phyloP scores from a whole-genome alignment of 1,140 invertebrate species.

The Halesus radiatus region DNA sequence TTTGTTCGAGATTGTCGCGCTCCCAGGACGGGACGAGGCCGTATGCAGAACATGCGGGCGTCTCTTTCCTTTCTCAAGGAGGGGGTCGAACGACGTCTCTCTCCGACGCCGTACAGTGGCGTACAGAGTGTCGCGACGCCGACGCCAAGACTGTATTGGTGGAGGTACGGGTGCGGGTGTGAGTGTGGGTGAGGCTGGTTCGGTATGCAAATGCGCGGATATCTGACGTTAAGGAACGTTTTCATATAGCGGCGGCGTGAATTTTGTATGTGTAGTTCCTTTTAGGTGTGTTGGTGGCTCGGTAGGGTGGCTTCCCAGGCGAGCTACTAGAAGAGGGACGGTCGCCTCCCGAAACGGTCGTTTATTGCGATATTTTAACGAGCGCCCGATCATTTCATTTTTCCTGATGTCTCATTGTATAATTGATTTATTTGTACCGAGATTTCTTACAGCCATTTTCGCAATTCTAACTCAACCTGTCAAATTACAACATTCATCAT shows the following conservation, averaged over 20 bases:
- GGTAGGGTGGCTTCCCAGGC: constrained; percentile 40
- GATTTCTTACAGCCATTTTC: background rate
- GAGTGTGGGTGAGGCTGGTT: constrained; percentile 37
- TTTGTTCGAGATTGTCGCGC: constrained; percentile 55
- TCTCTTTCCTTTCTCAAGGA: constrained; percentile 41
- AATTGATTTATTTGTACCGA: background rate
- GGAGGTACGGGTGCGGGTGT: too few species aligned
- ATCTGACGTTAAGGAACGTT: constrained; percentile 52
- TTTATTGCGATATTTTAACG: constrained; percentile 52
- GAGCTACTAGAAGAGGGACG: constrained; percentile 54
- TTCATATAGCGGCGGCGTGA: constrained; percentile 45
- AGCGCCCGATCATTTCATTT: constrained; percentile 42
- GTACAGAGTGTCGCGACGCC: background rate
- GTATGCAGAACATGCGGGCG: constrained; percentile 36
- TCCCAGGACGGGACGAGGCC: constrained; percentile 16
- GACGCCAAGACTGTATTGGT: background rate
- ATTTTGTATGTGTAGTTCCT: constrained; percentile 27
- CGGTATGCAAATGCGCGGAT: constrained; percentile 58
- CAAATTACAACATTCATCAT: background rate
- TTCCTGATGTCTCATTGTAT: constrained; percentile 8
- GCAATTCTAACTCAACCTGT: constrained; percentile 4
- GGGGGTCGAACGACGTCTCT: constrained; percentile 24
- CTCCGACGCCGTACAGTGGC: background rate
- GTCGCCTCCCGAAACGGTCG: constrained; percentile 57
- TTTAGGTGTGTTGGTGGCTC: constrained; percentile 18